A percentile compares a stretch with the other conserved stretches of the same genome.
These are phyloP conservation scores for Chascanopsetta lugubris DNA, from an alignment of 2,113 vertebrate genomes.

Conservation along the genomic window DNA sequence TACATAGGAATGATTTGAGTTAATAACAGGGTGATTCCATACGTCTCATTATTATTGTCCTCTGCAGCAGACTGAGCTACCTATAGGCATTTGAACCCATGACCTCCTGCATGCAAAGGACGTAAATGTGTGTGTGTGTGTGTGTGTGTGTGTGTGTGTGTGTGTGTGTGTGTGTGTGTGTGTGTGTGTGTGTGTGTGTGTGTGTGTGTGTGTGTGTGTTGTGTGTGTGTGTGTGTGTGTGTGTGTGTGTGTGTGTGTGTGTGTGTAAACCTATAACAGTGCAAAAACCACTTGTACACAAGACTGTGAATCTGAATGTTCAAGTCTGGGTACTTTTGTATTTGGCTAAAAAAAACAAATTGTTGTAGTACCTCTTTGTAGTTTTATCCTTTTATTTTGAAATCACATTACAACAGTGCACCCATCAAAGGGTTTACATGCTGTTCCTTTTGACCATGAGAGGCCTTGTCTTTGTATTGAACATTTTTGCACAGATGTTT, in stretches of 20 bases:
- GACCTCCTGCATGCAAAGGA: slow-evolving; percentile 55
- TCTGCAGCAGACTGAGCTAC: slow-evolving; percentile 58
- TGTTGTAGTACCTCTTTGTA: slow-evolving; percentile 36
- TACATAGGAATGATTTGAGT: neutral
- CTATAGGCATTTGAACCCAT: slow-evolving; percentile 68
- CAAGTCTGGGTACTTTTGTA: slow-evolving; percentile 57
- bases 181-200: neutral
- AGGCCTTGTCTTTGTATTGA: slow-evolving; percentile 84
- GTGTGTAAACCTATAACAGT: slow-evolving; percentile 61
- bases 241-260: neutral
- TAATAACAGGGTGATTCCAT: slow-evolving; percentile 15
- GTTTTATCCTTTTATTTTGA: slow-evolving; percentile 63
- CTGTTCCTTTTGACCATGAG: slow-evolving; percentile 82
- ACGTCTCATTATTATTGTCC: slow-evolving; percentile 18
- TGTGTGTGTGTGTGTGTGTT: neutral
- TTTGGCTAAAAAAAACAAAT: slow-evolving; percentile 49
- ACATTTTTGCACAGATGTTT: slow-evolving; percentile 94
- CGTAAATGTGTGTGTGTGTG: slow-evolving; percentile 48
- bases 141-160: too few relatives aligned
- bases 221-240: neutral
- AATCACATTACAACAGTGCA: slow-evolving; percentile 52
- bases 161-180: neutral
- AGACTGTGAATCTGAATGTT: slow-evolving; percentile 82
- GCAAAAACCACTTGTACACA: slow-evolving; percentile 91
- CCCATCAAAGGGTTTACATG: slow-evolving; percentile 75